Evolutionary conservation across 2,797 vertebrate genomes (phyloP), one percentile per base, ranked within the genome.

Genomic region (Oreortyx pictus): DNA sequence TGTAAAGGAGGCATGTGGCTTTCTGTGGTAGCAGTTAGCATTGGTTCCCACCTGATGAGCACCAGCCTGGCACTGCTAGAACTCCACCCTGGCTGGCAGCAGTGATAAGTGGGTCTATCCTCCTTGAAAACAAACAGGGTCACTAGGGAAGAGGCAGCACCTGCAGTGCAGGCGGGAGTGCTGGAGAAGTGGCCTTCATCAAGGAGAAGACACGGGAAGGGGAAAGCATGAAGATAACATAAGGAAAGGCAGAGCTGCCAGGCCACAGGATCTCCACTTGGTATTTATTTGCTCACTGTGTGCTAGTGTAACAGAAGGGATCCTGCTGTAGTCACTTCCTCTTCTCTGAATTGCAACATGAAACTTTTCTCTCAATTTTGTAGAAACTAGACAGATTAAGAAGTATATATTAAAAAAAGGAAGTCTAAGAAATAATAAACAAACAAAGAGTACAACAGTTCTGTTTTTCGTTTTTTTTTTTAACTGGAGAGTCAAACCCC

Each of bases 81-180:
- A n/a, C 5, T 29, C 4, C 7, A 9, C 33, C 22, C 72, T 62
- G 64, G 25, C 23, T 76, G 49, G 9, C 37, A 68, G 70, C 41
- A 64, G 44, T 3, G 44, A 16, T 29, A 44, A 61, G 39, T 0
- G 0, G 37, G 12, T 67, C 37, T 1, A 0, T 70, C 25, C 3
- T 54, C 0, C 0, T 27, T 0, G 2, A 72, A 71, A 39, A 22
- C 23, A 13, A 12, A 12, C 23, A 6, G 20, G 49, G 62, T 41
- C 5, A 0, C 60, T 72, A 46, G 82, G 27, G 54, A 59, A 41
- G 16, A 44, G 27, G 33, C 20, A 52, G 52, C 47, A 83, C 59
- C 78, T 80, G 74, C 1, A 0, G 39, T 6, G 31, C 52, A 76
- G 57, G 16, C 24, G 41, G 79, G 15, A 86, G 47, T 25, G 47